These are phyloP conservation scores for Rhinogobio ventralis DNA, from an alignment of 2,797 vertebrate genomes.

Conservation along the genomic window DNA sequence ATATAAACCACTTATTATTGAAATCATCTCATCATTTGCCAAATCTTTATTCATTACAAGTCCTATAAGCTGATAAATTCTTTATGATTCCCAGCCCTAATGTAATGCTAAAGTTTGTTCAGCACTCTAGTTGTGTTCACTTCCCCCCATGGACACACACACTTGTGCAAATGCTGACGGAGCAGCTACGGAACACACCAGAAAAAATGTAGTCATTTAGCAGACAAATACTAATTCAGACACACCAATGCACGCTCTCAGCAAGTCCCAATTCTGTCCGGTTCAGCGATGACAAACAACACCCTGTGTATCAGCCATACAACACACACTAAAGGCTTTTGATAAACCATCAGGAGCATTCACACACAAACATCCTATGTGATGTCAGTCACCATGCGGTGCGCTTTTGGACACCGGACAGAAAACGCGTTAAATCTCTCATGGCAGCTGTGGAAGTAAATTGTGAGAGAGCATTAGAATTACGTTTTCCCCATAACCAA, in stretches of 20 bases:
- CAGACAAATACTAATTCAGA: conserved; percentile 41
- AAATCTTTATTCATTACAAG: not conserved
- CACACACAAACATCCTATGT: conserved; percentile 2
- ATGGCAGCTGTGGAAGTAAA: conserved; percentile 7
- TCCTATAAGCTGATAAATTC: not conserved
- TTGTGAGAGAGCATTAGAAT: not conserved
- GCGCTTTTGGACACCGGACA: not conserved
- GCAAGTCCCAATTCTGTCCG: conserved; percentile 46
- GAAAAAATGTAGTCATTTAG: conserved; percentile 30
- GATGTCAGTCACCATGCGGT: conserved; percentile 14
- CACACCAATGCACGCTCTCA: conserved; percentile 43
- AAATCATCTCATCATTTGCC: not conserved
- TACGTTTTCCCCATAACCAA: conserved; percentile 12
- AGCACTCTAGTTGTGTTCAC: conserved; percentile 17
- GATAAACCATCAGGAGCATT: conserved; percentile 15
- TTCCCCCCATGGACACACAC: not conserved
- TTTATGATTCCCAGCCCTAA: not conserved
- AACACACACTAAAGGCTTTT: conserved; percentile 38
- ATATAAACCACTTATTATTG: not conserved
- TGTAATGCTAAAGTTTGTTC: conserved; percentile 20
- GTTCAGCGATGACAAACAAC: conserved; percentile 55
- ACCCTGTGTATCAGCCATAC: conserved; percentile 25
- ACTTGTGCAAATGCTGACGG: conserved; percentile 34
- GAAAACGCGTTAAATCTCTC: conserved; percentile 9
- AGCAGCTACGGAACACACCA: conserved; percentile 7